These are phyloP conservation scores for Hestina assimilis DNA, from an alignment of 1,140 invertebrate species.

Conservation along the genomic window DNA sequence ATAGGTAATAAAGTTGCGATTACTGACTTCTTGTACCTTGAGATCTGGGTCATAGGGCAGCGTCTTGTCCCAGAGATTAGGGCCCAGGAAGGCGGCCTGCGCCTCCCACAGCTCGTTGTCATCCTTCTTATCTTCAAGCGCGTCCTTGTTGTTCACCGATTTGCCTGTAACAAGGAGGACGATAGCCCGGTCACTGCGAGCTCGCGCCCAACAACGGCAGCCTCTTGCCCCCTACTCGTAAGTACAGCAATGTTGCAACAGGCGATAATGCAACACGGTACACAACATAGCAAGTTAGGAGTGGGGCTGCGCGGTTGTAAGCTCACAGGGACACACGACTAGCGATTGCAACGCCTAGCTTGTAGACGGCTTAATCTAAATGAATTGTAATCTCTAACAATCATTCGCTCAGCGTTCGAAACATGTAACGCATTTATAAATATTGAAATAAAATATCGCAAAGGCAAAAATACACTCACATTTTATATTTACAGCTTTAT, in stretches of 20 bases:
- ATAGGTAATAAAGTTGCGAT: conserved; percentile 73
- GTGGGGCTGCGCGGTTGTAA: conserved; percentile 12
- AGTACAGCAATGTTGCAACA: not conserved
- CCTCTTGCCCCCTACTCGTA: conserved; percentile 10
- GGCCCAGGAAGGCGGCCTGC: conserved; percentile 95
- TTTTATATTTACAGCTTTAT: conserved; percentile 1
- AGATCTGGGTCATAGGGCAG: conserved; percentile 93
- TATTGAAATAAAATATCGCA: conserved; percentile 3
- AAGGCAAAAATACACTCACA: not conserved
- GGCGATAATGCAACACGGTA: not conserved
- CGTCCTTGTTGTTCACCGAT: conserved; percentile 81
- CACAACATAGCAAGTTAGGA: conserved; percentile 4
- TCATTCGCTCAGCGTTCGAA: conserved; percentile 11
- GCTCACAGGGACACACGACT: conserved; percentile 19
- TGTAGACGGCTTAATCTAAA: conserved; percentile 4
- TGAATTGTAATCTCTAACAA: not conserved
- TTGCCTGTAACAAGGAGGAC: conserved; percentile 79
- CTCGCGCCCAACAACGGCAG: conserved; percentile 26
- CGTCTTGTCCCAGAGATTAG: conserved; percentile 96
- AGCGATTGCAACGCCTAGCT: conserved; percentile 6
- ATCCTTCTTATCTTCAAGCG: conserved; percentile 89
- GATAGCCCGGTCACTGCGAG: conserved; percentile 52
- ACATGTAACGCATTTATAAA: not conserved
- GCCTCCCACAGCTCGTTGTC: conserved; percentile 93
- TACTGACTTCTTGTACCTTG: conserved; percentile 90